Conservation (phyloP, 1,140 invertebrate genomes). For the Bicyclus anynana region DNA sequence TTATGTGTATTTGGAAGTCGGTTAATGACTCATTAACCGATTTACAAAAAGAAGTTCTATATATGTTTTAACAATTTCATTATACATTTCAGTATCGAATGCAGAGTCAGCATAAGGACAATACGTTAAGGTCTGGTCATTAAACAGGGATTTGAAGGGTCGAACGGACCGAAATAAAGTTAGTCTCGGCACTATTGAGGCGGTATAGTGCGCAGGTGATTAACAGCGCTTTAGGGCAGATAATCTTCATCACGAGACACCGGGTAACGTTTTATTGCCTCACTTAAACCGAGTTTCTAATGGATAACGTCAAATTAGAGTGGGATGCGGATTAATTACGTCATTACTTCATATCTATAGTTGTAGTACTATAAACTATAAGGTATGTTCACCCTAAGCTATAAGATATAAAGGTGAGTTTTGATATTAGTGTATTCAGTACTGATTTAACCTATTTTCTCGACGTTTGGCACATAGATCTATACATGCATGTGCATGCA, state of each 20-base stretch:
- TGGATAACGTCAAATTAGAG: conserved; percentile 3
- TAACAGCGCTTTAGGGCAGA: conserved; percentile 42
- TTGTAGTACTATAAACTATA: background rate
- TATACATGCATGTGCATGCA: too few species aligned
- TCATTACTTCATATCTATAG: background rate
- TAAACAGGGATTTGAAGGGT: conserved; percentile 73
- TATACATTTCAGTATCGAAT: conserved; percentile 22
- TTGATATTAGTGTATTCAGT: too few species aligned
- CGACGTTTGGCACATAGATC: too few species aligned
- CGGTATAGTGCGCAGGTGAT: conserved; percentile 53
- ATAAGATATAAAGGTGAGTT: too few species aligned
- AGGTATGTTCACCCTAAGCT: too few species aligned
- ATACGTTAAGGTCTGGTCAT: conserved; percentile 52
- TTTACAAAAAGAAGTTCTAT: too few species aligned
- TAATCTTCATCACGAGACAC: conserved; percentile 20
- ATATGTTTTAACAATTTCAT: too few species aligned
- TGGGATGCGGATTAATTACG: background rate
- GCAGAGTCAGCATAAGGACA: conserved; percentile 25
- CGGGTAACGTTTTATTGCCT: conserved; percentile 16
- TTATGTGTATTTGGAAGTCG: too few species aligned
- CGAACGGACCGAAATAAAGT: conserved; percentile 69
- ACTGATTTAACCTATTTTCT: too few species aligned
- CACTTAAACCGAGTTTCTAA: conserved; percentile 9
- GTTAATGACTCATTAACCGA: too few species aligned
- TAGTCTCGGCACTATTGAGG: conserved; percentile 51